Evolutionary conservation across 2,113 vertebrate genomes (phyloP).

Genomic region (Odontophorus gujanensis): DNA sequence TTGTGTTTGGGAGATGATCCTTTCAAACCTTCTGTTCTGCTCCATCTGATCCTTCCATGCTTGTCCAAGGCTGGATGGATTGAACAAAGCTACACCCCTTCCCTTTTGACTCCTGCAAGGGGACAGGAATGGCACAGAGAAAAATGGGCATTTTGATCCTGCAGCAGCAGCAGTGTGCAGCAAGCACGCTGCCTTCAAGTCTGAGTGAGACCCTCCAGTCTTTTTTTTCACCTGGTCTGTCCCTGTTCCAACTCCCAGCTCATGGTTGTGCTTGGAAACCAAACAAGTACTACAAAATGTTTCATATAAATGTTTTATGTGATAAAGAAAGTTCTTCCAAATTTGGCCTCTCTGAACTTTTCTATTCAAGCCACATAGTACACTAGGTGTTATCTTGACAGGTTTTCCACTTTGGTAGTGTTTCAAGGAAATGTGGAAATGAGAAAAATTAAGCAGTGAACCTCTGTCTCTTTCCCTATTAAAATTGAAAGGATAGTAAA

Average conservation of each 20-base stretch:
- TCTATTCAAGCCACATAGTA: not conserved
- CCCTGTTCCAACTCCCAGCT: rapidly evolving
- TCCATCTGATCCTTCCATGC: not conserved
- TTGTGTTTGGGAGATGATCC: conserved; percentile 21
- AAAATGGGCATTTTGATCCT: not conserved
- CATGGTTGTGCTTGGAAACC: not conserved
- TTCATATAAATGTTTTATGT: not conserved
- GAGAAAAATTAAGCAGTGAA: conserved; percentile 41
- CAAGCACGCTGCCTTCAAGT: rapidly evolving
- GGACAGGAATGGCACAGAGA: not conserved
- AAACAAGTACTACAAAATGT: not conserved
- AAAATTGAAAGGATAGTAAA: conserved; percentile 72
- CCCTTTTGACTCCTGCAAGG: not conserved
- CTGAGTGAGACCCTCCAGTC: not conserved
- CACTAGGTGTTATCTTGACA: not conserved
- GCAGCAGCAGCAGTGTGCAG: not conserved
- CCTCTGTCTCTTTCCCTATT: conserved; percentile 55
- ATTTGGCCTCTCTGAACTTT: not conserved
- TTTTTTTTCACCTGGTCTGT: not conserved
- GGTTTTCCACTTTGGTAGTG: conserved; percentile 1
- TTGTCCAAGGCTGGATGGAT: not conserved
- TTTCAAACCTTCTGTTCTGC: not conserved
- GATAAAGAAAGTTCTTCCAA: not conserved
- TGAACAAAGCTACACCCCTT: not conserved
- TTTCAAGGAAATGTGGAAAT: conserved; percentile 61